Base-by-base conservation (phyloP, 2,888 invertebrate genomes). In the Drosophila paramelanica region DNA sequence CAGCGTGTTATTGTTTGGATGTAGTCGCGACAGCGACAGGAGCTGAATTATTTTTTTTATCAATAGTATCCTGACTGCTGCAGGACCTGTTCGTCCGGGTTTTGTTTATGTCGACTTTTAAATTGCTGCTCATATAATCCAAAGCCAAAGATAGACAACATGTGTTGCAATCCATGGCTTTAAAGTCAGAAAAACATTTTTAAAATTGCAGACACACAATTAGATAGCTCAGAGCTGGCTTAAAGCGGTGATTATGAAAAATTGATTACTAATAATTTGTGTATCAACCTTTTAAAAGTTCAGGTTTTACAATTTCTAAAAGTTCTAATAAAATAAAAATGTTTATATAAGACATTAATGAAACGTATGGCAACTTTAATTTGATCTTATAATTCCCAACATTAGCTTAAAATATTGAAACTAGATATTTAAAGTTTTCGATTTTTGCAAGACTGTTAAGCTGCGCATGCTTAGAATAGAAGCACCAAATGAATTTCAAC, bases 61-160 rank as follows among this genome's bases (percentile, higher is more conserved):
- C 53, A 46, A 39, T 42, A 25, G 36, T 31, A 33, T 64, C 58
- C 61, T 65, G 43, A 17, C 56, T 49, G 65, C 41, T 20, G 47
- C 7, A 8, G 57, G 27, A 49, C 25, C 42, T 8, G 25, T 41
- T 43, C 5, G 17, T 55, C 46, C 33, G 42, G 61, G 27, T 38
- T 69, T 70, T 83, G 83, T 86, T 82, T 83, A 80, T 73, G 83
- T 67, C 69, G 61, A 52, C 78, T 41, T 51, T 38, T 41, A 52
- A 73, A 67, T 66, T 51, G 23, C 46, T 31, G 56, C 60, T 77
- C 68, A 74, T 68, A 70, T 64, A 78, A 77, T 50, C 67, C 51
- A 56, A 50, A 11, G 51, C 43, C 23, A 10, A n/a, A 51, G 49
- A 43, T 65, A 67, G 52, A 66, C 62, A 68, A 77, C 83, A 83